Base-by-base conservation (phyloP, 1,140 invertebrate species). In the Potamilus streckersoni region DNA sequence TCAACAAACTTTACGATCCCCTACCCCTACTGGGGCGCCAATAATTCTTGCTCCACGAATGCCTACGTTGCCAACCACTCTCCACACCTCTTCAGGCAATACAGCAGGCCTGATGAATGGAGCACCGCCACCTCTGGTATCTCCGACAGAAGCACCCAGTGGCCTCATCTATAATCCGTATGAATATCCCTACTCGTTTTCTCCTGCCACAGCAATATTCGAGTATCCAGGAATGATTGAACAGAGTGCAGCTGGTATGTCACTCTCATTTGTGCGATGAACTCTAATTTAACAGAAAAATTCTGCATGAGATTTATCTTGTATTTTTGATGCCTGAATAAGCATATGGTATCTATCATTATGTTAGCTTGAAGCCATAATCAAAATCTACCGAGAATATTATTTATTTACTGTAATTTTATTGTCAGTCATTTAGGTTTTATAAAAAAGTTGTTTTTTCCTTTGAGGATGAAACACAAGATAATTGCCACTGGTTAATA, bases 211-310 rank as follows among this genome's bases (percentile, higher is more conserved):
- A 64, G 79, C 84, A 57, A 82, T 86, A 65, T 72, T 88, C 31
- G 85, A 87, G 73, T 87, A 88, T 71, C 85, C 83, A 3, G 80
- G 80, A 1, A 68, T 78, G 20, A 49, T 85, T 20, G 86, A 88
- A 49, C 85, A 85, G 63, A 79, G 81, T 59, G 81, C 79, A 62
- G 82, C 82, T 69, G 86, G 86, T 88, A 88, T 87, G 86, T 87
- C 69, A 62, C 77, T 79, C 63, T 83, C 64, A 74, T 83, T 74
- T 70, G 77, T 75, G 71, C 71, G 77, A 79, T 70, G 72, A 79
- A 60, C 63, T 72, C 60, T n/a, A 49, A 49, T 49, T 49, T 49
- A 11, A 49, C 68, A 73, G 49, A 27, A 71, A 66, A 57, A 62
- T 20, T 17, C 23, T 66, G 23, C n/a, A 27, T 66, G 23, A 55